These are phyloP conservation scores for Phacellophora camtschatica DNA, from an alignment of 30 jellyfish, hydroid and myxozoan genomes.

Conservation along the genomic window DNA sequence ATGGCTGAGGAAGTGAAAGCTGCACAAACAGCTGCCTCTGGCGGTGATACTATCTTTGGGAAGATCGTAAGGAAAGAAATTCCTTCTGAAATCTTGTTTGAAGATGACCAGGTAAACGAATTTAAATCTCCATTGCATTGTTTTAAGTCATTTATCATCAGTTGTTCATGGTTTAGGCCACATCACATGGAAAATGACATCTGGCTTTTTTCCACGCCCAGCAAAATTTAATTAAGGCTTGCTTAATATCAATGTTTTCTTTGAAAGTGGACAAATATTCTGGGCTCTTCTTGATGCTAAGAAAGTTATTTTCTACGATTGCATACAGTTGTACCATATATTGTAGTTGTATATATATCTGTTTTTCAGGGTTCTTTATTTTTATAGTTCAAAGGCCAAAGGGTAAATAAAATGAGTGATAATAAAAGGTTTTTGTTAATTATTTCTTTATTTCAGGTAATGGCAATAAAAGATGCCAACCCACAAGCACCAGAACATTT, in stretches of 20 bases:
- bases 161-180: background rate
- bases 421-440: too few relatives aligned
- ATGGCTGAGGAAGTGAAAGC: slow-evolving; percentile 87
- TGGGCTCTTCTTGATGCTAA: background rate
- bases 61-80: slow-evolving; percentile 86
- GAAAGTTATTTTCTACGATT: too few relatives aligned
- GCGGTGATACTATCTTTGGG: slow-evolving; percentile 86
- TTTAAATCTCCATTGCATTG: background rate
- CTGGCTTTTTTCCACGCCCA: too few relatives aligned
- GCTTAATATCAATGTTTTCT: background rate
- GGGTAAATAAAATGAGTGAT: too few relatives aligned
- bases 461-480: slow-evolving; percentile 92
- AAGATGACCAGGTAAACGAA: slow-evolving; percentile 84
- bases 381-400: too few relatives aligned
- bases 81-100: slow-evolving; percentile 86
- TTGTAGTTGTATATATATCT: too few relatives aligned
- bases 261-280: background rate
- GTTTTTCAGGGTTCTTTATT: too few relatives aligned
- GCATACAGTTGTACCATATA: too few relatives aligned
- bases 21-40: slow-evolving; percentile 76
- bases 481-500: slow-evolving; percentile 99
- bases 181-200: background rate
- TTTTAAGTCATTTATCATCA: background rate
- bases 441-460: slow-evolving; percentile 23
- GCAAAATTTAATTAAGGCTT: too few relatives aligned